phyloP scores from a whole-genome alignment of 2,797 vertebrate genomes.

The Cossypha heuglini region DNA sequence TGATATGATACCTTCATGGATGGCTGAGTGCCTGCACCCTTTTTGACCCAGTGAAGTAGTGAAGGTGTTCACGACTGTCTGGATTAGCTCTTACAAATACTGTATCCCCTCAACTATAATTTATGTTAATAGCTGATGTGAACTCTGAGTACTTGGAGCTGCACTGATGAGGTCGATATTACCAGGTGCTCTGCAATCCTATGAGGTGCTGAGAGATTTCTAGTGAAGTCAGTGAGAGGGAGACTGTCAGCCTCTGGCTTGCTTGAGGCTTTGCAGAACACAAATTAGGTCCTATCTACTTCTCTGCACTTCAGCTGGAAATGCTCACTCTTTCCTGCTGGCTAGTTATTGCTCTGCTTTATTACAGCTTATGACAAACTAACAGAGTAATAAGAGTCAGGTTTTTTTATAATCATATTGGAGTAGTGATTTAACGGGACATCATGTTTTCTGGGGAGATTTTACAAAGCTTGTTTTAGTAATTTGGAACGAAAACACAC shows the following conservation, averaged over 20 bases:
- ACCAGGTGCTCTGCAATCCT: background rate
- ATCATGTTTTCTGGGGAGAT: background rate
- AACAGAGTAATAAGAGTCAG: background rate
- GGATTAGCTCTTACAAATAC: background rate
- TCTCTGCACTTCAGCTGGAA: background rate
- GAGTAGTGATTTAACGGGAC: background rate
- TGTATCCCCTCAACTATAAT: background rate
- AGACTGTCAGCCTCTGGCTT: background rate
- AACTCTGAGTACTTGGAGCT: background rate
- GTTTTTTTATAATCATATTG: background rate
- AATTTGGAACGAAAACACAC: background rate
- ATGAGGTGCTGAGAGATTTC: background rate
- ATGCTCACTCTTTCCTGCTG: background rate
- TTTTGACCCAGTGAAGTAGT: background rate
- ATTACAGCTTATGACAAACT: constrained; percentile 12
- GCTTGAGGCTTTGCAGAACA: background rate
- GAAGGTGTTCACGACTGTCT: background rate
- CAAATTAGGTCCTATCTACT: background rate
- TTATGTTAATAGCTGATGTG: background rate
- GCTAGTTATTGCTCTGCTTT: background rate
- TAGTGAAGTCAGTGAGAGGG: background rate
- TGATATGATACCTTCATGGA: background rate
- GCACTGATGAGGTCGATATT: background rate
- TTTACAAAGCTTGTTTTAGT: constrained; percentile 23
- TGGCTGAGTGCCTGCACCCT: background rate